Conservation (phyloP, 2,888 invertebrate species). For the Ecliptopera silaceata region DNA sequence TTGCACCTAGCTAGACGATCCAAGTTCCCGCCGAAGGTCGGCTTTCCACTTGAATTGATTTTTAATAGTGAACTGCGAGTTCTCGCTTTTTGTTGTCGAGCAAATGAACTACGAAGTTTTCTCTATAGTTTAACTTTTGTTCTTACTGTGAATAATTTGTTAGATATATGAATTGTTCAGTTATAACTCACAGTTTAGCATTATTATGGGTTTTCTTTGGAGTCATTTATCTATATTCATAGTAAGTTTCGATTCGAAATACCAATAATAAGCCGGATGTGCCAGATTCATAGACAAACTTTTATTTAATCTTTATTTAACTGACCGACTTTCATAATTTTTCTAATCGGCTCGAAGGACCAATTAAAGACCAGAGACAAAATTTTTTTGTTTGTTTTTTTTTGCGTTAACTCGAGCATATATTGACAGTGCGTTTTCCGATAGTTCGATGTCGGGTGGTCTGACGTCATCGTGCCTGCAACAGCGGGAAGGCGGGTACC, state of each 20-base stretch:
- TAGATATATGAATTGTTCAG: constrained; percentile 38
- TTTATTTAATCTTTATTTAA: too few relatives aligned
- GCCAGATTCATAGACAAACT: too few relatives aligned
- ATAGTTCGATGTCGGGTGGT: constrained; percentile 94
- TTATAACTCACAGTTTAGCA: constrained; percentile 16
- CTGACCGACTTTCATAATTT: too few relatives aligned
- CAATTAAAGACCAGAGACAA: background rate
- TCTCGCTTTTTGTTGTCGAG: constrained; percentile 68
- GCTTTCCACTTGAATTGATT: constrained; percentile 78
- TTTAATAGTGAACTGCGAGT: constrained; percentile 77
- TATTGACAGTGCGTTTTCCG: constrained; percentile 46
- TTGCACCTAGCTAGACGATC: constrained; percentile 71
- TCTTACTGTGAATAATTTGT: constrained; percentile 37
- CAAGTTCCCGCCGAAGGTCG: constrained; percentile 61
- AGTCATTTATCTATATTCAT: too few relatives aligned
- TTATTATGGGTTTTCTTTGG: too few relatives aligned
- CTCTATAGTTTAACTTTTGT: constrained; percentile 45
- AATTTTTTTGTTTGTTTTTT: background rate
- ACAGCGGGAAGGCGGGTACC: constrained; percentile 91
- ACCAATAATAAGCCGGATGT: too few relatives aligned
- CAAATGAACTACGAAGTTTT: constrained; percentile 70
- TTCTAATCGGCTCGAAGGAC: too few relatives aligned
- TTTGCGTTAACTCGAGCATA: background rate
- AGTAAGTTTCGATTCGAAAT: background rate
- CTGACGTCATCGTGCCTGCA: constrained; percentile 92